Conservation (phyloP, 2,113 vertebrate genomes). For the Laterallus jamaicensis region DNA sequence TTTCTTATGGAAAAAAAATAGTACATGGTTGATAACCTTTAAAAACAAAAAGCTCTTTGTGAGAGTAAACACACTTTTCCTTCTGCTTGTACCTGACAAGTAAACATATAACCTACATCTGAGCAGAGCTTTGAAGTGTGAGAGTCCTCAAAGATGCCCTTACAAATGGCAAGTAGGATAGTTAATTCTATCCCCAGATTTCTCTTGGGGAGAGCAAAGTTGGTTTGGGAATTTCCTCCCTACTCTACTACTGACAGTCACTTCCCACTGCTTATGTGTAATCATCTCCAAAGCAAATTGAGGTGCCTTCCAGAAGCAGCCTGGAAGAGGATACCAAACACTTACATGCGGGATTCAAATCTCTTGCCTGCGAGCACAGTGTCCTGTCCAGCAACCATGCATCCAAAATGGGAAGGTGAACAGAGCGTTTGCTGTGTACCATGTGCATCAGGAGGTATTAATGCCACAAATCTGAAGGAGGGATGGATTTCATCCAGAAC, state of each 20-base stretch:
- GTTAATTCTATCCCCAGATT: not conserved
- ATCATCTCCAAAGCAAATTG: not conserved
- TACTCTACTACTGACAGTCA: accelerated
- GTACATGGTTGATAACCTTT: accelerated
- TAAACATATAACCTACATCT: not conserved
- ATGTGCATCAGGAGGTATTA: accelerated
- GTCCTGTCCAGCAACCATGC: accelerated
- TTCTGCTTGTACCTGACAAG: not conserved
- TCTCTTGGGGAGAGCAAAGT: not conserved
- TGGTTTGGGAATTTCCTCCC: not conserved
- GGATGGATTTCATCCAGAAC: not conserved
- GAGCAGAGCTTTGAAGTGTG: not conserved
- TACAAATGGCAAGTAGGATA: not conserved
- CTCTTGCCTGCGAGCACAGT: accelerated
- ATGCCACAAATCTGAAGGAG: not conserved
- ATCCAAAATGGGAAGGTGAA: not conserved
- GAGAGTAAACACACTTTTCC: not conserved
- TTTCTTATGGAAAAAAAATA: not conserved
- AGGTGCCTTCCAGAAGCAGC: not conserved
- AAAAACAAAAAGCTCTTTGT: not conserved
- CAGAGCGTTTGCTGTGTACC: not conserved
- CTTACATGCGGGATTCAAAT: not conserved
- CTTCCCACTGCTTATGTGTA: accelerated
- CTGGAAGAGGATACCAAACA: not conserved
- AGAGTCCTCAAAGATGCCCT: not conserved